Evolutionary conservation across 2,888 invertebrate species (phyloP), one percentile per base, ranked within the genome.

Genomic region (Eupsilia transversa): DNA sequence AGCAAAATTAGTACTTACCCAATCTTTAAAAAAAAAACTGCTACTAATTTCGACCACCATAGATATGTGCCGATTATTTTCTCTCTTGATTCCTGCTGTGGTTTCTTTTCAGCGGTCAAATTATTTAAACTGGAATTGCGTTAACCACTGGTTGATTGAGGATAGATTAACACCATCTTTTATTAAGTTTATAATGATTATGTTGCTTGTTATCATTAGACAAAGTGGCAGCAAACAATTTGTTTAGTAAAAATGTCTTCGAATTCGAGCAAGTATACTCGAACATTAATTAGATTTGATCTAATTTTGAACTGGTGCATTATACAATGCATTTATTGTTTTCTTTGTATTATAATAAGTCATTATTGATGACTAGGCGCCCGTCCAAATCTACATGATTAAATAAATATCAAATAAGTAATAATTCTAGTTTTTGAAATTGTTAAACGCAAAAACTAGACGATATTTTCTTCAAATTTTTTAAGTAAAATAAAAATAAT

Each of bases 211-310:
- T 79, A 59, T 49, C 1, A 57, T n/a, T n/a, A 33, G 12, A 49
- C 23, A 41, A 43, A 41, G 3, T 14, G 64, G 33, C 33, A 77
- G 3, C 1, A 38, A 52, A 7, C 9, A 49, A n/a, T 56, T 20
- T 23, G 1, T 38, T 64, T 64, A 27, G 6, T 41, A 41, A 49
- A 49, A 67, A 41, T 27, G 33, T 54, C 9, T 54, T 61, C 10
- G 5, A n/a, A 38, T 54, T 56, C 14, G n/a, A 76, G 57, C 63
- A 46, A 14, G 41, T 35, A 30, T 30, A 61, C 54, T 82, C 35
- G 59, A 61, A 69, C 56, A 66, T 52, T 30, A 69, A 83, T 83
- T 83, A 86, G 80, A 86, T 83, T 74, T 59, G 41, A 86, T 83
- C 86, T 86, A 79, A 86, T 72, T 69, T 56, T 49, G 0, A 67